Conservation (phyloP, 2,113 vertebrate genomes). For the Vulpes lagopus region DNA sequence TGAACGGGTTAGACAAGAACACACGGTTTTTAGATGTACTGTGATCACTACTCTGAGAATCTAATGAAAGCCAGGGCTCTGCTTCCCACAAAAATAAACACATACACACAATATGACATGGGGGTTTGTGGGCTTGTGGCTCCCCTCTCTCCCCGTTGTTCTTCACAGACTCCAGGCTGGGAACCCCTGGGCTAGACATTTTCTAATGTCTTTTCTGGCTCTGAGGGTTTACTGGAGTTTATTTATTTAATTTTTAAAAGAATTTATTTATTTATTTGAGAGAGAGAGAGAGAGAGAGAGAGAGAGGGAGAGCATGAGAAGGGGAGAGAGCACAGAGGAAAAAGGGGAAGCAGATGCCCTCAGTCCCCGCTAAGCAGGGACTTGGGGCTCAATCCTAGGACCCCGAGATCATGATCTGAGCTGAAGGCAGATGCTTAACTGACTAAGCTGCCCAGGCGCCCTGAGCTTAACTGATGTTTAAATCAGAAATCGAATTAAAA, state of each 20-base stretch:
- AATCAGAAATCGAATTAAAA: conserved; percentile 15
- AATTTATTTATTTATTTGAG: neutral
- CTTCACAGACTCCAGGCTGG: neutral
- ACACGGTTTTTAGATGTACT: neutral
- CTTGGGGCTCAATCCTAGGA: neutral
- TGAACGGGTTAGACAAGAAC: neutral
- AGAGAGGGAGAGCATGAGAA: neutral
- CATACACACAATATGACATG: neutral
- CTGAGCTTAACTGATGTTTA: neutral
- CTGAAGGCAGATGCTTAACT: neutral
- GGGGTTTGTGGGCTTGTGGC: neutral
- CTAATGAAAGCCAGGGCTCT: neutral
- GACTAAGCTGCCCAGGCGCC: neutral
- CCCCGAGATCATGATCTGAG: neutral
- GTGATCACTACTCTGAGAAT: neutral
- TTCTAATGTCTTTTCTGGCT: neutral
- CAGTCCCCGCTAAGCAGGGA: neutral
- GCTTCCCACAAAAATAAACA: neutral
- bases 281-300: neutral
- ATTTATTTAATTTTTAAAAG: neutral
- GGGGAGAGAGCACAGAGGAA: neutral
- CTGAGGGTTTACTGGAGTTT: neutral
- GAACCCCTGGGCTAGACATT: neutral
- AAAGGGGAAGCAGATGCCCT: neutral
- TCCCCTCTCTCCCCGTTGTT: no score